Evolutionary conservation across 2,113 vertebrate species (phyloP), one percentile per base, ranked within the genome.

Genomic region (Paratilapia polleni): DNA sequence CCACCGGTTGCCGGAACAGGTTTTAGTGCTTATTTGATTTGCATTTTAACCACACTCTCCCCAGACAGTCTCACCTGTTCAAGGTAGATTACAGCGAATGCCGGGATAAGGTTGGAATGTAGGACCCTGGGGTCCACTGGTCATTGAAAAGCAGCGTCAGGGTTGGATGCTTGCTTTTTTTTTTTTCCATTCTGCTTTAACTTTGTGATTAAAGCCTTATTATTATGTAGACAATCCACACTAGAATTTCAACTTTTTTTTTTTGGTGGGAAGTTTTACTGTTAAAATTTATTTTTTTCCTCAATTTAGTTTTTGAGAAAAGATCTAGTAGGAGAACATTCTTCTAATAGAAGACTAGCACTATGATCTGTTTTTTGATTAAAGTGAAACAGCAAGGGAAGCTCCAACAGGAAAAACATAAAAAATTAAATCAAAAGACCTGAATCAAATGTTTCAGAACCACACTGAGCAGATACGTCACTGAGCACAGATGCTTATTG

Each of bases 21-120:
- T 88, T 90, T 89, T 89, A 88, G 86, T 83, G 89, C 85, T 89
- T 86, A 88, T 90, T 92, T 91, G 52, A 91, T 92, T 93, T 83
- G 86, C 88, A 91, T 92, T 87, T 87, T 90, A 57, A 58, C 82
- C 24, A 10, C 59, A 14, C 49, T 64, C 62, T 88, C 70, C 80
- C 83, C 73, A 85, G 75, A 85, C 80, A 59, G 77, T 63, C 79
- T 89, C 82, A 91, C 87, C 91, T 93, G 90, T 91, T 92, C 76
- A 77, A 84, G 85, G 70, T 82, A 91, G 92, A 95, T 94, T 91
- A 92, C 73, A 68, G 75, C 9, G 19, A 79, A 79, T 78, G 62
- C 81, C 49, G 49, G 79, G 64, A 90, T 54, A 38, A 24, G 63
- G 73, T 58, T 79, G 64, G 60, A 87, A 78, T 58, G 7, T 78